Percentiles rank a stretch among this genome's conserved stretches.
Evolutionary conservation across 2,797 vertebrate species (phyloP).

Genomic region (Alfaro cultratus): DNA sequence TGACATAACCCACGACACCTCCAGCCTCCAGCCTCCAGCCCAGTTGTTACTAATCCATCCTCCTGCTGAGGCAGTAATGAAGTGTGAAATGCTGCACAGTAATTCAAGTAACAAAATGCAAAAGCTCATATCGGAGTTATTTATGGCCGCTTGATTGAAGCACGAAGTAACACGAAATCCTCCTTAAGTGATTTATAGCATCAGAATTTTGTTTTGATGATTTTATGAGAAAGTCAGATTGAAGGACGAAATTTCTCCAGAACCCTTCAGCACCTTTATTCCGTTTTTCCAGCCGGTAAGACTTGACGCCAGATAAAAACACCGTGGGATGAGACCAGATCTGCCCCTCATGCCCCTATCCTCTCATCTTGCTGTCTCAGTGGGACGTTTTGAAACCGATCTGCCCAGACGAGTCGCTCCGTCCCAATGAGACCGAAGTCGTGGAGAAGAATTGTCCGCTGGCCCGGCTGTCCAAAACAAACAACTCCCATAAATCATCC

Average conservation of each 20-base stretch:
- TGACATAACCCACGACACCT: conserved; percentile 9
- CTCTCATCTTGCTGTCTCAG: conserved; percentile 61
- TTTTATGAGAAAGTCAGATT: conserved; percentile 5
- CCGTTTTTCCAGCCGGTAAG: conserved; percentile 33
- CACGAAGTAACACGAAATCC: background rate
- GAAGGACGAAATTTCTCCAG: conserved; percentile 10
- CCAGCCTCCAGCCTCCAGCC: background rate
- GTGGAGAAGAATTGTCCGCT: background rate
- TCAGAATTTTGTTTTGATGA: conserved; percentile 20
- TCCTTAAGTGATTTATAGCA: background rate
- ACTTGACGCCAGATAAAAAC: conserved; percentile 44
- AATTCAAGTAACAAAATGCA: conserved; percentile 47
- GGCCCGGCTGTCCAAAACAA: conserved; percentile 21
- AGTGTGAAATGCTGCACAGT: conserved; percentile 63
- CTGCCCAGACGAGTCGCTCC: conserved; percentile 49
- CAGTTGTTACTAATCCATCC: conserved; percentile 36
- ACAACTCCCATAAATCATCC: conserved; percentile 17
- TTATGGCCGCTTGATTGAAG: conserved; percentile 43
- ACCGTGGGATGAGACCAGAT: conserved; percentile 36
- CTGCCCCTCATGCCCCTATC: conserved; percentile 34
- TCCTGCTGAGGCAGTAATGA: conserved; percentile 54
- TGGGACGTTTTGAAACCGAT: conserved; percentile 67
- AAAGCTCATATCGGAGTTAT: conserved; percentile 35
- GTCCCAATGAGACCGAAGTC: conserved; percentile 48
- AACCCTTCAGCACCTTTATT: conserved; percentile 20